Percentiles rank a stretch among this genome's conserved stretches.
These are phyloP conservation scores for Catharus fuscescens DNA, from an alignment of 2,113 vertebrate genomes.

Conservation along the genomic window DNA sequence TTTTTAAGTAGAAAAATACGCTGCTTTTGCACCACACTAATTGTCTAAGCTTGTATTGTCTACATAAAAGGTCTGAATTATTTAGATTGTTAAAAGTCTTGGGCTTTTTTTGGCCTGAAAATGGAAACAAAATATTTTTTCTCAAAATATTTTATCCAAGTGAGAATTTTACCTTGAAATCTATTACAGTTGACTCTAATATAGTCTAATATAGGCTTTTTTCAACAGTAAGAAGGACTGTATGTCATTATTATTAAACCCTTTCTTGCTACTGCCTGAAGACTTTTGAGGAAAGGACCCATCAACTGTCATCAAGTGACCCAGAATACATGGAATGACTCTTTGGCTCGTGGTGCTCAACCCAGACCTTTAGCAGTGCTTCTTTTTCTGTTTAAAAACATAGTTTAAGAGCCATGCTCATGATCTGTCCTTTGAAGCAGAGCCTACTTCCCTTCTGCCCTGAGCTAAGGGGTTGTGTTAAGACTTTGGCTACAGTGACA, in stretches of 20 bases:
- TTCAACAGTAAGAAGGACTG: not conserved
- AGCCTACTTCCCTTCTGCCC: not conserved
- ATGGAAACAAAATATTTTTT: not conserved
- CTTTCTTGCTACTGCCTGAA: not conserved
- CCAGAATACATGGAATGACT: not conserved
- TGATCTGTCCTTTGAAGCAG: not conserved
- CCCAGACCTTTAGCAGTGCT: not conserved
- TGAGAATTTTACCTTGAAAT: not conserved
- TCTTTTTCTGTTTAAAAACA: not conserved
- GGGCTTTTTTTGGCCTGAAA: not conserved
- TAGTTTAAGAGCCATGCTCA: not conserved
- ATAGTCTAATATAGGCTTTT: not conserved
- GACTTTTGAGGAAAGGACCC: not conserved
- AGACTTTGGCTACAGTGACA: fast-evolving
- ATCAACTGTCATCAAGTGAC: not conserved
- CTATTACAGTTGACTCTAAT: not conserved
- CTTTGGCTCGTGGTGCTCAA: not conserved
- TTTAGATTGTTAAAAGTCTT: not conserved
- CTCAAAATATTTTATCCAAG: not conserved
- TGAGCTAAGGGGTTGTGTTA: not conserved
- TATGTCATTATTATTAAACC: not conserved
- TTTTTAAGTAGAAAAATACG: not conserved
- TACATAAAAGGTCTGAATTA: not conserved
- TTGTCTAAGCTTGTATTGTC: not conserved
- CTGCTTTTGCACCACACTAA: not conserved